Base-by-base conservation (phyloP, 2,888 invertebrate species). In the Dryomyza anilis region DNA sequence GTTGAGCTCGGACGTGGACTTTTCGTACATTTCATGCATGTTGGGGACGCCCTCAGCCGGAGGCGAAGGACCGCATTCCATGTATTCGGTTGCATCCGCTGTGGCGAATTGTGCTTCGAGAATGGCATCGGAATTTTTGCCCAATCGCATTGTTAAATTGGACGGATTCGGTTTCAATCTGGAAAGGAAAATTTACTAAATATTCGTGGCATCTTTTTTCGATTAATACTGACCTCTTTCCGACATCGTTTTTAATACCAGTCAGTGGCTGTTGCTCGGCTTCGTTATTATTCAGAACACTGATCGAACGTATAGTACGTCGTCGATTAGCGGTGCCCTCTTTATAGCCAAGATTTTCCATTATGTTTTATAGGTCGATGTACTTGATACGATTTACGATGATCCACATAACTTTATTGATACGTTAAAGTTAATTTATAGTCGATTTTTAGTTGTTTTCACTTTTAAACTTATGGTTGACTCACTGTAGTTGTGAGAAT, bases 21-120 rank as follows among this genome's bases (percentile, higher is more conserved):
- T 90, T 78, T 89, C 90, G 75, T 91, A 91, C 83, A 90, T 91
- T 79, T 93, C 92, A 84, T 91, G 92, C 85, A 91, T 88, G 79
- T 90, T 90, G 71, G 91, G 90, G 48, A 91, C 90, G 82, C 91
- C 91, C 82, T 92, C 92, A 64, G 91, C 89, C 30, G 92, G 92
- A 7, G 92, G 92, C 19, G 92, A 91, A 39, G 90, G 90, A 64
- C 92, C 92, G 74, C 90, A 91, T 80, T 91, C 91, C 86, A 92
- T 90, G 82, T 90, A 91, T 82, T 90, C 89, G 80, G 89, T 89
- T 82, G 89, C 89, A 68, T 80, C 81, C 63, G 80, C 72, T 74
- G 89, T 87, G 68, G 90, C 88, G 78, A 86, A 87, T 78, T 89
- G 89, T 69, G 89, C 87, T 77, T 90, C 90, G 73, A 89, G 85